Evolutionary conservation across 2,113 vertebrate species (phyloP), one percentile per base, ranked within the genome.

Genomic region (Leucoraja erinaceus): DNA sequence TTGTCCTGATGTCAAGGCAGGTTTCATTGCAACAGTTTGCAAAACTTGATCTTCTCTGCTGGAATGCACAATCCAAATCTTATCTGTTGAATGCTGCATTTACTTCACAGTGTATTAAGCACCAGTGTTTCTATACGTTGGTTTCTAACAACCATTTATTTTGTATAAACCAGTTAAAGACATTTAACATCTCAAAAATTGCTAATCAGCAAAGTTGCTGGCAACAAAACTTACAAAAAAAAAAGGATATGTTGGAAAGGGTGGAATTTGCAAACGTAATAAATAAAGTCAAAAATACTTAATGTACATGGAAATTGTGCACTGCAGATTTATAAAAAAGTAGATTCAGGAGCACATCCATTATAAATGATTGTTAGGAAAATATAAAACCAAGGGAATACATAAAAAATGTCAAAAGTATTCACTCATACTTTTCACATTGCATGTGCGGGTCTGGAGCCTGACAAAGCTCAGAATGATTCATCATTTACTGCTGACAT

Each of bases 31-130:
- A 91, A 91, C 70, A 72, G 66, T 91, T 72, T 91, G 90, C 68
- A 91, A 68, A 72, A 74, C 33, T 70, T 54, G 33, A 72, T 91
- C 90, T 25, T 28, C 90, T 91, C 90, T 91, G 90, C 90, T 91
- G 90, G 90, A 91, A 91, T 93, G 94, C 96, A 96, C 96, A 95
- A 95, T 96, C 96, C 96, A 96, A 95, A 96, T 96, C 96, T 96
- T 97, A 96, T 95, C 95, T 95, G 96, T 96, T 97, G 95, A 94
- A 94, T 93, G 94, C 93, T 94, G 94, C 93, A 94, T 95, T 96
- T 95, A 95, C 96, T 97, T 99, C 98, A 99, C 98, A 99, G 98
- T 99, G 98, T 99, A 97, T 98, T 96, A 98, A 99, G 98, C 98
- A 99, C 99, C 99, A 98, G 97, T 98, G 97, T 97, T 97, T 96